Base-by-base conservation (phyloP, 1,140 invertebrate genomes). In the Brachionus rubens region DNA sequence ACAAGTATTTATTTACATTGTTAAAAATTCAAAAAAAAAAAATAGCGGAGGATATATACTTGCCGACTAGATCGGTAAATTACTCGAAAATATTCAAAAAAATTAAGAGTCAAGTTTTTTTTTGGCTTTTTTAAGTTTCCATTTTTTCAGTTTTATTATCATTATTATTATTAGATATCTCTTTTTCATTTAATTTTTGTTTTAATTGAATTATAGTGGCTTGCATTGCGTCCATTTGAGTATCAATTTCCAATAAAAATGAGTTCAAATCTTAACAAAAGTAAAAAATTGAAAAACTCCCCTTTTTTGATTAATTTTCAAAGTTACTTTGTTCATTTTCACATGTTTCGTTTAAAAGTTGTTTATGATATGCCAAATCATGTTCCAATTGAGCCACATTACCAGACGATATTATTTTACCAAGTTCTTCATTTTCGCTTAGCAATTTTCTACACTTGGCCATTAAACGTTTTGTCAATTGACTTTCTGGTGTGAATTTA, bases 351-450 rank as follows among this genome's bases (percentile, higher is more conserved):
- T 72, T 72, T 19, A 75, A 40, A 6, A 75, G 33, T 83, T 91
- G 96, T 83, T 93, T 95, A 82, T 98, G 93, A 79, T 98, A 86
- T 2, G 94, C 93, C 76, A 98, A 86, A 85, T 98, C 94, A 77
- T 92, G 92, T 86, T 98, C 95, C 30, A 98, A 86, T 85, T 97
- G 96, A 36, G 95, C 94, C 81, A 96, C 90, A 79, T 93, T 87
- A 3, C 95, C 96, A 79, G 93, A 95, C 5, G 92, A 91, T 50
- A 96, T 95, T 88, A 95, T 92, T 82, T 93, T 91, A 19, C 95
- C 95, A 12, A 99, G 86, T 82, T 98, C 95, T 85, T 98, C 95
- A 86, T 99, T 99, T 85, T 99, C 96, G 84, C 96, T 93, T 82
- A 97, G 91, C n/a, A 99, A 86, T 78, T 96, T 86, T 77, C 93